phyloP scores from a whole-genome alignment of 2,888 invertebrate genomes.

The Diplolepis rosae region DNA sequence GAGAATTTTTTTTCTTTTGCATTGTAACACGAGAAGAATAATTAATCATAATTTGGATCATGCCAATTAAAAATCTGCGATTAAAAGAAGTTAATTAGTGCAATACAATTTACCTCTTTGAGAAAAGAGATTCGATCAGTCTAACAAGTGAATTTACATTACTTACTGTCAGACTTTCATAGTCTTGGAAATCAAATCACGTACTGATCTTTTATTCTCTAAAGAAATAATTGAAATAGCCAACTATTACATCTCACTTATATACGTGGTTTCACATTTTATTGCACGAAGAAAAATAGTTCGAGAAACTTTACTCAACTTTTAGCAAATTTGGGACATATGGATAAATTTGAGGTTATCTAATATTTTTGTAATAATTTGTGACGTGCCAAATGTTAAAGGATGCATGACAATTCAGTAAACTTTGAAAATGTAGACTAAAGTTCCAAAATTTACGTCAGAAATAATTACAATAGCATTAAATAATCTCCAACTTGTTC shows the following conservation, averaged over 20 bases:
- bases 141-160: neutral
- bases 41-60: too few relatives aligned
- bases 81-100: conserved; percentile 15
- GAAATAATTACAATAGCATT: too few relatives aligned
- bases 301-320: too few relatives aligned
- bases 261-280: neutral
- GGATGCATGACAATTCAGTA: too few relatives aligned
- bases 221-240: neutral
- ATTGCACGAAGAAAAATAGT: too few relatives aligned
- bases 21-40: neutral
- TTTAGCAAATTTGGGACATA: too few relatives aligned
- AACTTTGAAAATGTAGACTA: too few relatives aligned
- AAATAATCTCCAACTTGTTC: too few relatives aligned
- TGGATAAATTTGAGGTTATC: too few relatives aligned
- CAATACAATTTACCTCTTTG: neutral
- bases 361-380: too few relatives aligned
- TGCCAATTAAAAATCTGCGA: neutral
- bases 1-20: neutral
- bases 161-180: conserved; percentile 9
- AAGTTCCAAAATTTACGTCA: too few relatives aligned
- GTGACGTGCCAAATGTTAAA: too few relatives aligned
- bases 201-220: neutral
- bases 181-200: neutral
- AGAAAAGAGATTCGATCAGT: conserved; percentile 2
- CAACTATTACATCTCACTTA: neutral